phyloP scores from a whole-genome alignment of 2,113 vertebrate species.

The Reinhardtius hippoglossoides region DNA sequence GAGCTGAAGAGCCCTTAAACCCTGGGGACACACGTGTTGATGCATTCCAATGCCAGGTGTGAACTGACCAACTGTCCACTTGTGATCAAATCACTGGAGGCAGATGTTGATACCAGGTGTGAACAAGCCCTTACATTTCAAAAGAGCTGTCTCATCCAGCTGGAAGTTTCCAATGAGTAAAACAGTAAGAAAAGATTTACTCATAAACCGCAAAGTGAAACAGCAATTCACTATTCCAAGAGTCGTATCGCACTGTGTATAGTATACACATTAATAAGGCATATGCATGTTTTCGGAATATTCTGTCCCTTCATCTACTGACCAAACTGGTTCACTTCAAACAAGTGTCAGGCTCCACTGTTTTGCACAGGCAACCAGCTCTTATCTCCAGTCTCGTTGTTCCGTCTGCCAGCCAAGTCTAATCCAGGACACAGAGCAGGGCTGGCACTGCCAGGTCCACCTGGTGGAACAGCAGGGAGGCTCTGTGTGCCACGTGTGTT shows the following conservation, averaged over 20 bases:
- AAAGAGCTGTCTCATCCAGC: no score
- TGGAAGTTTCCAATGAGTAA: no score
- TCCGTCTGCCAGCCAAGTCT: conserved; percentile 30
- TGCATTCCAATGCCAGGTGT: no score
- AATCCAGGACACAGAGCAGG: conserved; percentile 31
- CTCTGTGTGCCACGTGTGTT: conserved; percentile 41
- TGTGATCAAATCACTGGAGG: no score
- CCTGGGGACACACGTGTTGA: no score
- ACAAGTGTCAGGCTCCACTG: background rate
- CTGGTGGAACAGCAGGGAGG: conserved; percentile 43
- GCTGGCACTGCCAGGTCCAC: conserved; percentile 40
- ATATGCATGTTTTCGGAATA: background rate
- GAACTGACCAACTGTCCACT: no score
- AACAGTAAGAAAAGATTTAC: background rate
- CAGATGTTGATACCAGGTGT: no score
- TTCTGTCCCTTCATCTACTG: background rate
- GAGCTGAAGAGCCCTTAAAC: no score
- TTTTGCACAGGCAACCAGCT: conserved; percentile 1
- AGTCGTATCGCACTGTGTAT: background rate
- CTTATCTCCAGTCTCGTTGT: conserved; percentile 33
- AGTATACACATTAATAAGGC: conserved; percentile 3
- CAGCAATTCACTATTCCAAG: background rate
- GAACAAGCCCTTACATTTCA: no score
- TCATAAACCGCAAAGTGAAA: background rate
- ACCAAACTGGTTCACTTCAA: conserved; percentile 19